Evolutionary conservation across 1,140 invertebrate genomes (phyloP), one percentile per base, ranked within the genome.

Genomic region (Belonocnema kinseyi): DNA sequence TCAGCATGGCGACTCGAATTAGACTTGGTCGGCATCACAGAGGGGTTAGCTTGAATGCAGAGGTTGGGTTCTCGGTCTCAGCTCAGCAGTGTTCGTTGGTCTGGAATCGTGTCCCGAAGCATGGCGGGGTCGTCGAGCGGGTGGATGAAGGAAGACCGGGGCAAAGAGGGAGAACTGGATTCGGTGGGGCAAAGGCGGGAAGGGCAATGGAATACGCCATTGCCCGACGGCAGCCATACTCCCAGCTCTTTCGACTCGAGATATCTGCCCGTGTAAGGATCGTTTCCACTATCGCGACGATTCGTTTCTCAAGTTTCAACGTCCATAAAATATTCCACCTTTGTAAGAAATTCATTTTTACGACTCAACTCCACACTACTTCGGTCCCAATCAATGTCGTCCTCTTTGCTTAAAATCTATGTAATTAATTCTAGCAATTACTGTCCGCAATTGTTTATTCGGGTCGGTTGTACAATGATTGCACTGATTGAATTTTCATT

Each of bases 171-270:
- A 79, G 81, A 80, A 79, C 75, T 72, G 73, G 76, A 85, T 83
- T 82, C 80, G 84, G 84, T 77, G 82, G 81, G 82, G 84, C 80
- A 78, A 82, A 78, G 81, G 82, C 81, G 74, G 81, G 82, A 87
- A 82, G 81, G 83, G 81, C 77, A 74, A 80, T 83, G 84, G 81
- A 82, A 82, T 82, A 83, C 78, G 85, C 83, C 81, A 85, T 82
- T 80, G 75, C 75, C 61, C 77, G 66, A 74, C 82, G 79, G 85
- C 85, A 83, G 83, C 85, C 85, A 85, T 87, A 75, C 81, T 85
- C 80, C 71, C 74, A 77, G 76, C 77, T 81, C 80, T 76, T 81
- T 79, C 80, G 75, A 77, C 84, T 82, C 77, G 77, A 77, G 80
- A 83, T 72, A 50, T 81, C 81, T 81, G 74, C 76, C 66, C 76